Evolutionary conservation across 23 tunicate genomes (phyloP), one percentile per base, ranked within the genome.

Genomic region (Ascidia mentula): DNA sequence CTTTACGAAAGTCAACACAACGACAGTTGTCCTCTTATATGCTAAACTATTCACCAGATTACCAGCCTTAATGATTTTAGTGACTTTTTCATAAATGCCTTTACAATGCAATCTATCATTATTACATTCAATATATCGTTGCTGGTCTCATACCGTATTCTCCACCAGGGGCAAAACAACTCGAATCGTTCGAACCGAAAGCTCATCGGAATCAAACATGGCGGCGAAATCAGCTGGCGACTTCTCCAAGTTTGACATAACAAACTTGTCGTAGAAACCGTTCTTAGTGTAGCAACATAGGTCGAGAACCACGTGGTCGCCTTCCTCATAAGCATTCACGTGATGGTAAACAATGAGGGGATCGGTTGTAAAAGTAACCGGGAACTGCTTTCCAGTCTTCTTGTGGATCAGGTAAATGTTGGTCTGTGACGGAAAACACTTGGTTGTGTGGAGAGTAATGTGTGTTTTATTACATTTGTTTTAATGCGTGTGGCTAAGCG

Each of bases 241-340:
- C 60, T 73, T 39, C 15, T 72, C 40, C 42, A 94, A 72, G 37
- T 94, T 86, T 35, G 85, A 46, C 87, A 88, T 88, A 40, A 53
- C 40, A 40, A 69, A 94, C 53, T 88, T 94, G 37, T 88, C 82
- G 76, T 88, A 86, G 65, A 84, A 94, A 22, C 83, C 90, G 33
- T 85, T 40, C 35, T 81, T 72, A 12, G 85, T 75, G 77, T 86
- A 88, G 34, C 75, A 71, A 59, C 94, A 87, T 80, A 86, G 12
- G 34, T 92, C 97, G 37, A 92, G 31, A 42, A 92, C 85, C 24
- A 92, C 79, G 65, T 92, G 88, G 42, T 70, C 83, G 34, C 85
- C 97, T 26, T 92, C 85, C 65, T 92, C 97, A 76, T 87, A 92
- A 24, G 97, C 92, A 53, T 92, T 92, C 17, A 92, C 74, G 65